Conservation (phyloP, 2,113 vertebrate genomes). For the Sturnus vulgaris region DNA sequence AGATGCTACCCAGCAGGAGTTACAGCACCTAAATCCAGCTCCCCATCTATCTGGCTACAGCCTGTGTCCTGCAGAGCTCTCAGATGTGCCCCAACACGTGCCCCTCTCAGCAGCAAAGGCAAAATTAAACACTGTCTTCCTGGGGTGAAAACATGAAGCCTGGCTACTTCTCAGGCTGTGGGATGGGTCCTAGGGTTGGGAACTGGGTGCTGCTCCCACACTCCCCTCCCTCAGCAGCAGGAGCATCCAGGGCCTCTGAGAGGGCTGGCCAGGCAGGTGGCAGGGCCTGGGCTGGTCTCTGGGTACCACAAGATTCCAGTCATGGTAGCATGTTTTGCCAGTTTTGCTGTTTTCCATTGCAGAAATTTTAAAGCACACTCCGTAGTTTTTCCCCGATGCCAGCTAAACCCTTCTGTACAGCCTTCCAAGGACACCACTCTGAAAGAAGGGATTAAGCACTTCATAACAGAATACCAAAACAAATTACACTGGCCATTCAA, state of each 20-base stretch:
- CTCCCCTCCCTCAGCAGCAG: background rate
- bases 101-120: background rate
- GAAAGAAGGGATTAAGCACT: background rate
- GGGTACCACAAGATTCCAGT: background rate
- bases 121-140: background rate
- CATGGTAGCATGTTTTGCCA: background rate
- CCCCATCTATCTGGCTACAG: background rate
- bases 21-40: background rate
- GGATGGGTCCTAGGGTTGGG: background rate
- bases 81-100: background rate
- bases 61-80: background rate
- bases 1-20: background rate
- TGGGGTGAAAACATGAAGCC: rapidly evolving
- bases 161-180: background rate
- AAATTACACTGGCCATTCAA: background rate
- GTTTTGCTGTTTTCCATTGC: background rate
- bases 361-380: background rate
- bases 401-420: background rate
- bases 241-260: background rate
- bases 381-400: background rate
- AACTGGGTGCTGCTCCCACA: rapidly evolving
- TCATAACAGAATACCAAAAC: background rate
- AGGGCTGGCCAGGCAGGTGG: background rate
- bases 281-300: background rate
- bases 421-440: background rate